Evolutionary conservation across 2,888 invertebrate species (phyloP).

Genomic region (Cheilosia variabilis): DNA sequence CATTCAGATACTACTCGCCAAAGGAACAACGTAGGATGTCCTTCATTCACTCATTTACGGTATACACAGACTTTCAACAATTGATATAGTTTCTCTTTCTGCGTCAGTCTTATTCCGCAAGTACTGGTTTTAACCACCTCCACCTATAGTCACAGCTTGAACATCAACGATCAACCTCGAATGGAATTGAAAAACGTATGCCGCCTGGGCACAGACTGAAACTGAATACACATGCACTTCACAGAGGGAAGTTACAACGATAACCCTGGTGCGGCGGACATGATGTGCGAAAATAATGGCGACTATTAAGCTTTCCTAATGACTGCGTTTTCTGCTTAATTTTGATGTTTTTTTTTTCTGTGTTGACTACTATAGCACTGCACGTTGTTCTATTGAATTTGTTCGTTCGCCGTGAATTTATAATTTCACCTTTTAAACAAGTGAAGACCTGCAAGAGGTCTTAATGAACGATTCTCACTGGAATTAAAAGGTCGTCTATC

Average conservation of each 20-base stretch:
- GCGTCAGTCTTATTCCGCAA: too few species aligned
- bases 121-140: too few species aligned
- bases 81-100: too few species aligned
- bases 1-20: too few species aligned
- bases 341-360: conserved; percentile 58
- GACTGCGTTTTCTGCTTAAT: conserved; percentile 76
- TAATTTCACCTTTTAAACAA: conserved; percentile 62
- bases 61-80: too few species aligned
- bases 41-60: too few species aligned
- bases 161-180: neutral
- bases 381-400: conserved; percentile 58
- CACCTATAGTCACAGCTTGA: neutral
- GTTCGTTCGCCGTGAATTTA: conserved; percentile 72
- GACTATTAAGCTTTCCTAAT: conserved; percentile 76
- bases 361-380: neutral
- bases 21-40: too few species aligned
- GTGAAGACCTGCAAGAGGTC: conserved; percentile 36
- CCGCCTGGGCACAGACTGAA: conserved; percentile 20
- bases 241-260: conserved; percentile 28
- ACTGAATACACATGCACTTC: neutral
- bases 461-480: conserved; percentile 66
- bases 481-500: conserved; percentile 14
- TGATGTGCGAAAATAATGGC: conserved; percentile 74
- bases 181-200: neutral
- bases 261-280: conserved; percentile 41